Percentiles rank a stretch among this genome's conserved stretches.
Conservation (phyloP, 1,140 invertebrate species). For the Neotoxoptera formosana region DNA sequence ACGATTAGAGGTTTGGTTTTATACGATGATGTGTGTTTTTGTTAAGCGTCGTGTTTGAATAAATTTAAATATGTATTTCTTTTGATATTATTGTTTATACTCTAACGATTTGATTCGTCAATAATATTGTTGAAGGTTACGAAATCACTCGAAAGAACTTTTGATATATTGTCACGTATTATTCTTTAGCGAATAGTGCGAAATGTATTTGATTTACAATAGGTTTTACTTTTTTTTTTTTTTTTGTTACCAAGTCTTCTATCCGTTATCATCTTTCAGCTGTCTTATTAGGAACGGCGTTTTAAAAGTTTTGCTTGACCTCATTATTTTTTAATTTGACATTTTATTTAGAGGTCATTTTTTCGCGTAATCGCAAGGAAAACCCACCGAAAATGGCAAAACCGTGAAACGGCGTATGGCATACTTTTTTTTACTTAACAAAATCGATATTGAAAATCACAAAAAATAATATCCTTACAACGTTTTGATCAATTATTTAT, state of each 20-base stretch:
- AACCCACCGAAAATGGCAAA: not conserved
- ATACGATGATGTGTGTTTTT: too few relatives aligned
- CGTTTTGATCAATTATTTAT: not conserved
- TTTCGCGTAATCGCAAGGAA: not conserved
- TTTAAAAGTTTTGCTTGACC: not conserved
- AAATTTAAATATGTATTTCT: not conserved
- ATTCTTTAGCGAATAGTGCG: not conserved
- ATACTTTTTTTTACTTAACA: not conserved
- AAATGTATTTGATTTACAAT: not conserved
- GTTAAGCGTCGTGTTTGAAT: not conserved
- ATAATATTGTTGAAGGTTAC: not conserved
- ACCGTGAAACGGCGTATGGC: not conserved
- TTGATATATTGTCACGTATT: not conserved
- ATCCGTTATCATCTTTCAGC: not conserved
- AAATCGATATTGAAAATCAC: not conserved
- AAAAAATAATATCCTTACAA: not conserved
- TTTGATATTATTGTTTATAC: not conserved
- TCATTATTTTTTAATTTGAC: not conserved
- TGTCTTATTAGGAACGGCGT: not conserved
- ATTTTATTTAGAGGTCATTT: not conserved
- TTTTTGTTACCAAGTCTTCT: not conserved
- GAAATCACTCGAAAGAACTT: not conserved
- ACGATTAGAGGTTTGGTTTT: too few relatives aligned
- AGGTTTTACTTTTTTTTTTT: not conserved
- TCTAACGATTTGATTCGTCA: too few relatives aligned